Evolutionary conservation across 2,797 vertebrate species (phyloP).

Genomic region (Coregonus sp.): DNA sequence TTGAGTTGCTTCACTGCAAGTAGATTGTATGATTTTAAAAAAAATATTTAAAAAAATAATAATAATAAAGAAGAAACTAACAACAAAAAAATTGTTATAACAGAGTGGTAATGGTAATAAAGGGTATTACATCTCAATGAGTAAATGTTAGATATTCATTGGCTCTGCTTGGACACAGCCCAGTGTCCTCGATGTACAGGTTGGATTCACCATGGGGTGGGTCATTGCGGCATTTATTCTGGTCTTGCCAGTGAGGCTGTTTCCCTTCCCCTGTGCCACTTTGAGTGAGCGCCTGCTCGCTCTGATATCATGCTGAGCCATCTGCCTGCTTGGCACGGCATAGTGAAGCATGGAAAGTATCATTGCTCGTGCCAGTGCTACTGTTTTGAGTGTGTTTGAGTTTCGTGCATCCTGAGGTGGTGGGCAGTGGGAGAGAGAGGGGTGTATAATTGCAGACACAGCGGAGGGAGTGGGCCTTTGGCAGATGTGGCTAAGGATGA

Average conservation of each 20-base stretch:
- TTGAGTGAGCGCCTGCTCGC: constrained; percentile 59
- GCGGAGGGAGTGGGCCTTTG: constrained; percentile 87
- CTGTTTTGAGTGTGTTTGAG: constrained; percentile 54
- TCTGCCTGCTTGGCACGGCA: constrained; percentile 61
- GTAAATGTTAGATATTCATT: background rate
- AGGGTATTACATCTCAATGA: too few relatives aligned
- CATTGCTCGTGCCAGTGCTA: constrained; percentile 42
- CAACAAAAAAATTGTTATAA: too few relatives aligned
- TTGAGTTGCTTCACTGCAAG: too few relatives aligned
- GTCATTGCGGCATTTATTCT: constrained; percentile 9
- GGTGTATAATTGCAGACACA: constrained; percentile 73
- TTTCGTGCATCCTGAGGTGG: constrained; percentile 43
- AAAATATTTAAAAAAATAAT: too few relatives aligned
- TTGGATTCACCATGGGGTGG: background rate
- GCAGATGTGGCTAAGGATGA: constrained; percentile 74
- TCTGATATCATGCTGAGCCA: constrained; percentile 48
- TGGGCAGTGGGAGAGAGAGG: constrained; percentile 60
- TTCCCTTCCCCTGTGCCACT: constrained; percentile 47
- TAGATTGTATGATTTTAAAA: too few relatives aligned
- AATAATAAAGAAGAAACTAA: too few relatives aligned
- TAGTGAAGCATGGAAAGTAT: constrained; percentile 28
- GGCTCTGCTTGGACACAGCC: background rate
- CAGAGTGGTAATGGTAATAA: too few relatives aligned
- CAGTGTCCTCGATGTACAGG: background rate
- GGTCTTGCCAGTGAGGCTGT: constrained; percentile 18